Evolutionary conservation across 53 echinoderm and acorn worm genomes (phyloP), one percentile per base, ranked within the genome.

Genomic region (Paracentrotus lividus): DNA sequence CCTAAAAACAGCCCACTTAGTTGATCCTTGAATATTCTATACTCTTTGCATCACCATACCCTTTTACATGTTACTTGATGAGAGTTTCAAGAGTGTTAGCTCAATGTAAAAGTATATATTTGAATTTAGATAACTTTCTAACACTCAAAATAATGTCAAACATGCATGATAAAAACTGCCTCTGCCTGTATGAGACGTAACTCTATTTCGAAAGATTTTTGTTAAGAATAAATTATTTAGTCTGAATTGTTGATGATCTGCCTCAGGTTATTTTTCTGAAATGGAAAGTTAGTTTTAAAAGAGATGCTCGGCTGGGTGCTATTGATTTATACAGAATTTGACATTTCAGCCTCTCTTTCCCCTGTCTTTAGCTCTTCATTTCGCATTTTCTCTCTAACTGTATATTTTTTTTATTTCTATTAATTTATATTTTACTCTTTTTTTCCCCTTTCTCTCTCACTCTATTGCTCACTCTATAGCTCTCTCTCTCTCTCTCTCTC

Each of bases 311-410:
- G 21, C 32, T n/a, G 72, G 72, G 40, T 72, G 36, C 20, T 38
- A 38, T 18, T 72, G 72, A 72, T 38, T 72, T 72, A 27, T 61
- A 40, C 38, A 72, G 18, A 40, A 72, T 72, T 72, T 72, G 72
- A 72, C 72, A 69, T 69, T 69, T 69, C 3, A 40, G 40, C n/a
- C n/a, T n/a, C n/a, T n/a, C n/a, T n/a, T n/a, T n/a, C n/a, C n/a
- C n/a, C n/a, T n/a, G n/a, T n/a, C n/a, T n/a, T n/a, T n/a, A n/a
- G n/a, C n/a, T n/a, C n/a, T n/a, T 5, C 20, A 72, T 72, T 72
- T 40, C 12, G 21, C 1, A 18, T 3, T 40, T 9, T 0, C 7
- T 6, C 2, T 66, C 66, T 31, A 29, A 27, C 6, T 8, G 1
- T 65, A 66, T 26, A n/a, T n/a, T n/a, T 1, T 66, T 6, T 32